These are phyloP conservation scores for Axea sp. DNA, from an alignment of 2,888 invertebrate species.

Conservation along the genomic window DNA sequence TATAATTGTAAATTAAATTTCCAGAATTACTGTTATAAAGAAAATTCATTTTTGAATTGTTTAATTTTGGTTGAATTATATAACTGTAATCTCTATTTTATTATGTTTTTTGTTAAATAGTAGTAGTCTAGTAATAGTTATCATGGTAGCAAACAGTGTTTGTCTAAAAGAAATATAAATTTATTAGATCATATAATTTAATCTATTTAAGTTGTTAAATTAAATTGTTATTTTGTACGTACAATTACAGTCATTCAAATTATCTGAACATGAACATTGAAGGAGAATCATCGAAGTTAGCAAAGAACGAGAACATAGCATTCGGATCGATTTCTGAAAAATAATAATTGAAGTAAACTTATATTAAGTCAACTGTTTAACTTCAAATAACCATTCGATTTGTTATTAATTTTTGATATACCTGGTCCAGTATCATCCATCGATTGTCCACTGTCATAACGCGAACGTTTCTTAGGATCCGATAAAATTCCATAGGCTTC, in stretches of 20 bases:
- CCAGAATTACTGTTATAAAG: conserved; percentile 4
- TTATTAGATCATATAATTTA: too few relatives aligned
- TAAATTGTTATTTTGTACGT: not conserved
- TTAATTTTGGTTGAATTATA: too few relatives aligned
- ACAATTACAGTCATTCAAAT: conserved; percentile 18
- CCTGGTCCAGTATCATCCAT: conserved; percentile 84
- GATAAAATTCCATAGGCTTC: conserved; percentile 96
- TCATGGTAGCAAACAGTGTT: too few relatives aligned
- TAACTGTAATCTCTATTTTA: too few relatives aligned
- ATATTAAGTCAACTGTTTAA: conserved; percentile 1
- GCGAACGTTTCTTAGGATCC: conserved; percentile 92
- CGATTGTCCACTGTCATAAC: conserved; percentile 95
- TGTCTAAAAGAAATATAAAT: too few relatives aligned
- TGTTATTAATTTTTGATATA: too few relatives aligned
- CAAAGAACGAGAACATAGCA: conserved; percentile 59
- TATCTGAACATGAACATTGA: conserved; percentile 24
- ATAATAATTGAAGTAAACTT: too few relatives aligned
- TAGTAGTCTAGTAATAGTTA: too few relatives aligned
- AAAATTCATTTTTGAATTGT: too few relatives aligned
- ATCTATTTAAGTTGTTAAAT: too few relatives aligned
- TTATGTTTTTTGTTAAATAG: too few relatives aligned
- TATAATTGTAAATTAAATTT: conserved; percentile 10
- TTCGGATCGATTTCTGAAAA: conserved; percentile 63
- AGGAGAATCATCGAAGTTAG: conserved; percentile 25
- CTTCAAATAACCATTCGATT: not conserved